Evolutionary conservation across 2,797 vertebrate species (phyloP), one percentile per base, ranked within the genome.

Genomic region (Pipistrellus pygmaeus): DNA sequence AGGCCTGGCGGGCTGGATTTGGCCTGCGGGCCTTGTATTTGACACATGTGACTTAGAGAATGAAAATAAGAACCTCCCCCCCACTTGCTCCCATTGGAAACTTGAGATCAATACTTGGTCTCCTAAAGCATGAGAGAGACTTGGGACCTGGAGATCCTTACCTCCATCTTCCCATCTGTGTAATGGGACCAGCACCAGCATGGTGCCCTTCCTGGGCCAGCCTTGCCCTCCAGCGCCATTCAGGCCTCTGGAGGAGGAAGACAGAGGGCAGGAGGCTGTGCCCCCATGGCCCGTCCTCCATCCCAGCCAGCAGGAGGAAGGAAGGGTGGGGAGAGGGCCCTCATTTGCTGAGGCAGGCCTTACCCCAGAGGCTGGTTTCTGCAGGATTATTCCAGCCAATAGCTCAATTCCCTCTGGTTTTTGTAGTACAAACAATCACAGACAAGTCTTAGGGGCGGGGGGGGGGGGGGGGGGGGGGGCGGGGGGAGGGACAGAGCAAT

Each of bases 341-440:
- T 87, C 84, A 66, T 23, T 23, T 88, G 73, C 66, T 23, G 9
- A 92, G 75, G 0, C 53, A 77, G 6, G 0, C 2, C 71, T 90
- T 9, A 0, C 66, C 81, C 85, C 77, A 66, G 85, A 89, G 64
- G 64, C 53, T 30, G 4, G 72, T 38, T 80, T 83, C 64, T 57
- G 35, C 51, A 10, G 38, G 62, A 66, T 85, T 72, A 35, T 95
- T 94, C 68, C 55, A 83, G 71, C 20, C 95, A 96, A 95, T 0
- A 0, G 32, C 10, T 13, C 4, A 78, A 57, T 85, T 17, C 82
- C 84, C 32, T 88, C 44, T 0, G 4, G 66, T 57, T 89, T 95
- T 88, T 87, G 44, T 86, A 85, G 64, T 53, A 91, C 87, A 96
- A 95, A 96, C 88, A 95, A 96, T 91, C 80, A 55, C 55, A 94